Evolutionary conservation across 2,888 invertebrate species (phyloP), one percentile per base, ranked within the genome.

Genomic region (Chaetogeoica ovagalla): DNA sequence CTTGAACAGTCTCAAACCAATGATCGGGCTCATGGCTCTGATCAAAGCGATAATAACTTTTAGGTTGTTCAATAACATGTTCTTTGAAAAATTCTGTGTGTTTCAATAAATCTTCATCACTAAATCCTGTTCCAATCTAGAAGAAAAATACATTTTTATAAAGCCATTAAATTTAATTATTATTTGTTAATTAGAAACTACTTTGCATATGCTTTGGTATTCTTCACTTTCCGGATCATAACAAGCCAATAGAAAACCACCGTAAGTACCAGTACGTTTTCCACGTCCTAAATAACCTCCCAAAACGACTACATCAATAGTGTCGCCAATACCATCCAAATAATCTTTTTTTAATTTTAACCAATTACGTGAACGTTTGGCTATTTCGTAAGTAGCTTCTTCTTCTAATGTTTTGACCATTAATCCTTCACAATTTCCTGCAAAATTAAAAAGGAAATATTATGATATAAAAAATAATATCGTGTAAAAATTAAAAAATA

Each of bases 341-440:
- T 99, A 99, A 88, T 99, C 99, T 86, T 98, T 98, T 87, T 98
- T 98, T 81, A 98, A 87, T 89, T 97, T 97, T 59, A 97, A 88
- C 97, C 97, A 98, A 87, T 96, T 97, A 83, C 92, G 91, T 0
- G 96, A 96, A 60, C 99, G 88, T 84, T 97, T 94, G 0, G 98
- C 98, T 84, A 99, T 98, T 89, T 99, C 98, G 87, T 99, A 99
- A 0, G 94, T 93, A 0, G 98, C 96, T 84, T 94, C 92, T 52
- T 91, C 91, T 84, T 92, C 90, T 73, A 99, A 87, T 0, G 97
- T 95, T 89, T 99, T 99, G 11, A 99, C 95, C 98, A 99, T 99
- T 81, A 99, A 89, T 1, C 99, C 99, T 88, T 99, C 99, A 87
- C 99, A 99, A 85, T 97, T 96, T 76, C 94, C 96, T 89, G 85